phyloP scores from a whole-genome alignment of 92 coral and sea anemone genomes.

The Virgularia gustaviana region DNA sequence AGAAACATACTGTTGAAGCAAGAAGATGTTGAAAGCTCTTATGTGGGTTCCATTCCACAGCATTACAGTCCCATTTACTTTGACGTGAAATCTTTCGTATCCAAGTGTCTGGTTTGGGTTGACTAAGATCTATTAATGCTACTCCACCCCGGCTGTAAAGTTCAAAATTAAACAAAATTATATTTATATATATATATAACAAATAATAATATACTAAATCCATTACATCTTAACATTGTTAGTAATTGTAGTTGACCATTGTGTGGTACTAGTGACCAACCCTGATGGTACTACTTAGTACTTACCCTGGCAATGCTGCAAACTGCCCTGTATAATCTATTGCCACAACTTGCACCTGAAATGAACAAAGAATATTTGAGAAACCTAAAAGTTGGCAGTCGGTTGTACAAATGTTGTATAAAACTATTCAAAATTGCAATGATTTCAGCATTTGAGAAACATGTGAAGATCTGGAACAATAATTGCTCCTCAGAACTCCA shows the following conservation, averaged over 20 bases:
- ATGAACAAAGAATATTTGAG: neutral
- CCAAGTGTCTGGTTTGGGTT: constrained; percentile 44
- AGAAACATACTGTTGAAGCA: constrained; percentile 77
- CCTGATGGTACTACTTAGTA: neutral
- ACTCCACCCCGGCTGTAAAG: constrained; percentile 73
- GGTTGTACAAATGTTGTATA: no score
- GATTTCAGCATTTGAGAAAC: no score
- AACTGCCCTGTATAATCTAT: constrained; percentile 89
- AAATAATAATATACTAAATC: neutral
- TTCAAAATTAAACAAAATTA: neutral
- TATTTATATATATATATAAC: neutral
- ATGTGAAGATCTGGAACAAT: no score
- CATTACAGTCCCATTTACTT: constrained; percentile 95
- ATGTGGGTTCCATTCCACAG: constrained; percentile 97
- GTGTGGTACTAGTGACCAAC: neutral
- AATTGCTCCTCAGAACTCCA: no score
- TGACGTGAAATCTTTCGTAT: constrained; percentile 71
- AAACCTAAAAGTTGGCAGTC: no score
- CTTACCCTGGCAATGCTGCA: constrained; percentile 96
- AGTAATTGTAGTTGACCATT: neutral
- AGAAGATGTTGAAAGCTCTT: constrained; percentile 67
- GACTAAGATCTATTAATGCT: constrained; percentile 68
- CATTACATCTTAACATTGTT: neutral
- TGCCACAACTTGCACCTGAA: constrained; percentile 91
- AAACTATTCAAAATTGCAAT: no score